These are phyloP conservation scores for Eolophus roseicapilla DNA, from an alignment of 2,113 vertebrate species.

Conservation along the genomic window DNA sequence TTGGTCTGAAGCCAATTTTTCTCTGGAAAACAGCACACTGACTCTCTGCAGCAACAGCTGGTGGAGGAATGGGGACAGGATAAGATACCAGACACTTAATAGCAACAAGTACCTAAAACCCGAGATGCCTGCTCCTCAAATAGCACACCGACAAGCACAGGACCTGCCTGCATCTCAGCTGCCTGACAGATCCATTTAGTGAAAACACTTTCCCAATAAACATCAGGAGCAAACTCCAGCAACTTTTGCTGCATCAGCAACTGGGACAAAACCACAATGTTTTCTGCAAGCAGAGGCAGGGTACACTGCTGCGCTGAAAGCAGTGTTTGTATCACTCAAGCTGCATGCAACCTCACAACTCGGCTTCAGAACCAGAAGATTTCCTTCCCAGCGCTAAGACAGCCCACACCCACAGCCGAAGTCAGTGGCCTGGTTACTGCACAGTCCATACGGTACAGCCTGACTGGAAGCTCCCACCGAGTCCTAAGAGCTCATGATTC, in stretches of 20 bases:
- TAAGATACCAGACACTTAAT: background rate
- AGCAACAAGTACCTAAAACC: background rate
- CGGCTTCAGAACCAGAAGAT: background rate
- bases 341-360: background rate
- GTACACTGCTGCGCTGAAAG: background rate
- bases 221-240: background rate
- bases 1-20: background rate
- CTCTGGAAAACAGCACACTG: background rate
- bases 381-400: background rate
- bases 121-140: background rate
- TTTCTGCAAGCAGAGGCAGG: background rate
- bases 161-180: background rate
- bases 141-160: background rate
- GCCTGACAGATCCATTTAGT: background rate
- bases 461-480: accelerated
- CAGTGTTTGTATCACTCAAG: background rate
- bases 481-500: background rate
- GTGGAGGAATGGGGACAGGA: background rate
- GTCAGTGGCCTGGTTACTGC: background rate
- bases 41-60: background rate
- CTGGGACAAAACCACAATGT: background rate
- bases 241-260: background rate
- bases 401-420: background rate
- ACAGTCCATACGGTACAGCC: accelerated
- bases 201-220: background rate